These are phyloP conservation scores for Zaprionus bogoriensis DNA, from an alignment of 2,888 invertebrate genomes.

Conservation along the genomic window DNA sequence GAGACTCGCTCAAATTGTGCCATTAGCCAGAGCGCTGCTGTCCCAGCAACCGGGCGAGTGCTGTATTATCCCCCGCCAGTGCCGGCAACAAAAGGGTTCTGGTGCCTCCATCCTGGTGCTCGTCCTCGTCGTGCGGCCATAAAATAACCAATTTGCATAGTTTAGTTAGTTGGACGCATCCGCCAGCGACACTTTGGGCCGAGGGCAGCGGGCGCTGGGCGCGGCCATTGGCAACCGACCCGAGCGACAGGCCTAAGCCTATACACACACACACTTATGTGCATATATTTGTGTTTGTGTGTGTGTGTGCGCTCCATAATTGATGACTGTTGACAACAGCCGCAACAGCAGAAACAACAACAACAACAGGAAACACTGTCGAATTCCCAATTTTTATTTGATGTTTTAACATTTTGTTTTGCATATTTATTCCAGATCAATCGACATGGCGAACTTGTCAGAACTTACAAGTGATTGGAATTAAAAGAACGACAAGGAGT, in stretches of 20 bases:
- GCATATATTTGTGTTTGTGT: not conserved
- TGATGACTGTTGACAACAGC: conserved; percentile 63
- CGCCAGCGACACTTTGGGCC: conserved; percentile 69
- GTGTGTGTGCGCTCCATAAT: conserved; percentile 46
- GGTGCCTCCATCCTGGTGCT: conserved; percentile 4
- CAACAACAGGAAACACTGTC: conserved; percentile 13
- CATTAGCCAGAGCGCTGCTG: conserved; percentile 68
- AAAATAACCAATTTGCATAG: conserved; percentile 81
- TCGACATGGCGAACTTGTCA: conserved; percentile 17
- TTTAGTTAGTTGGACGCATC: conserved; percentile 80
- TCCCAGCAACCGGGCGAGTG: conserved; percentile 32
- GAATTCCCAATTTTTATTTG: conserved; percentile 53
- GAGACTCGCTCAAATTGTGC: conserved; percentile 74
- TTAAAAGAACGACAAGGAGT: not conserved
- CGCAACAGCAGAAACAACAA: conserved; percentile 38
- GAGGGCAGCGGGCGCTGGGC: not conserved
- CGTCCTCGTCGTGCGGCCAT: conserved; percentile 60
- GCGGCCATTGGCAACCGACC: conserved; percentile 23
- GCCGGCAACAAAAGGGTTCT: conserved; percentile 48
- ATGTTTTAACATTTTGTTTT: conserved; percentile 30
- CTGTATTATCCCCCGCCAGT: too few relatives aligned
- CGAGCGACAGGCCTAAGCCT: conserved; percentile 10
- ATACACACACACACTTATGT: conserved; percentile 2
- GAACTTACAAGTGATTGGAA: conserved; percentile 23
- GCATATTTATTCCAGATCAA: conserved; percentile 45